These are phyloP conservation scores for Portunus trituberculatus DNA, from an alignment of 1,140 invertebrate genomes.

Conservation along the genomic window DNA sequence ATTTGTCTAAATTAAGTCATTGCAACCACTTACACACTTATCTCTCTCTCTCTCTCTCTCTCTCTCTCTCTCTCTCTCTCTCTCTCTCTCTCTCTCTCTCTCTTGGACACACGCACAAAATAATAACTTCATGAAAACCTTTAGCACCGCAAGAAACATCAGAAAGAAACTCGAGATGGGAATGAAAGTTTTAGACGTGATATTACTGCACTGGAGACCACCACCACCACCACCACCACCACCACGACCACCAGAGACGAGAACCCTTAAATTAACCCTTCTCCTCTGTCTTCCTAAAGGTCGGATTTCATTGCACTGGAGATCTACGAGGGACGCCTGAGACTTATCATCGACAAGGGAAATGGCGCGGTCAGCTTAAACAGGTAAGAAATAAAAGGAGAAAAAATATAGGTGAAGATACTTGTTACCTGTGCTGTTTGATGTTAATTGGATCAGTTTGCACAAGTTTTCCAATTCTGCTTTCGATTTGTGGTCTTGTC, in stretches of 20 bases:
- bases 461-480: not conserved
- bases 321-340: constrained; percentile 67
- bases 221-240: too few species aligned
- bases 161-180: not conserved
- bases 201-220: not conserved
- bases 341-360: constrained; percentile 72
- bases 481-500: not conserved
- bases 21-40: too few species aligned
- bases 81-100: too few species aligned
- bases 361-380: constrained; percentile 72
- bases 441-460: not conserved
- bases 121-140: too few species aligned
- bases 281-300: constrained; percentile 17
- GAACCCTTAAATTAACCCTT: not conserved
- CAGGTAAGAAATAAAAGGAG: constrained; percentile 34
- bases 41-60: too few species aligned
- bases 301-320: constrained; percentile 77
- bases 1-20: too few species aligned
- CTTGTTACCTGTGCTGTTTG: not conserved
- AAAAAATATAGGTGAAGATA: not conserved
- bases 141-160: too few species aligned
- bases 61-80: too few species aligned
- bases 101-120: too few species aligned
- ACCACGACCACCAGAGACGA: too few species aligned
- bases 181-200: not conserved